These are phyloP conservation scores for Barypeithes pellucidus DNA, from an alignment of 2,888 invertebrate genomes.

Conservation along the genomic window DNA sequence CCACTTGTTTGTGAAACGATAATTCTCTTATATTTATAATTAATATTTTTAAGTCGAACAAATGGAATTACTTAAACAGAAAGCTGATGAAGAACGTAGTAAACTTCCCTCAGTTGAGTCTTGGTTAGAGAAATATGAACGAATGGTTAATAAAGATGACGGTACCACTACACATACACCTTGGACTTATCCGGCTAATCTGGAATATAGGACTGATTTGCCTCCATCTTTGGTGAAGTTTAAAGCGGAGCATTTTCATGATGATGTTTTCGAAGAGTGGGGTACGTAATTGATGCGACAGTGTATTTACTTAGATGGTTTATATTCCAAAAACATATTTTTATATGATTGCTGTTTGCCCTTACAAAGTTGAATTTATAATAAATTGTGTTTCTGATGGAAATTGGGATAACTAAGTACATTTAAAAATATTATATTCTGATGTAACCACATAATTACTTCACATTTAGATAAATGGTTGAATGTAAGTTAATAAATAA, in stretches of 20 bases:
- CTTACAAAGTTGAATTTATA: no score
- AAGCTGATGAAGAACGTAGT: constrained; percentile 59
- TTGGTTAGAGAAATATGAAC: constrained; percentile 68
- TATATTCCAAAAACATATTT: no score
- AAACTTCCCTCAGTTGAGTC: constrained; percentile 67
- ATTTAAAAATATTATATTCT: no score
- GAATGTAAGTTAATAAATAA: not conserved
- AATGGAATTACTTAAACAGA: constrained; percentile 61
- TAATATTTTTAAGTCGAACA: constrained; percentile 65
- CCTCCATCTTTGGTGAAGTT: constrained; percentile 77
- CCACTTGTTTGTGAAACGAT: no score
- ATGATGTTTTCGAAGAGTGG: constrained; percentile 74
- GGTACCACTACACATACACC: constrained; percentile 68
- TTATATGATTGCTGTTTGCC: no score
- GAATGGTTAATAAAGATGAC: constrained; percentile 65
- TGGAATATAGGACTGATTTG: constrained; percentile 72
- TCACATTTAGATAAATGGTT: not conserved
- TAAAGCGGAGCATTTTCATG: constrained; percentile 72
- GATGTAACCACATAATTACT: no score
- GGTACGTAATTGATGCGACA: constrained; percentile 67
- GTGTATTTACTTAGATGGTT: not conserved
- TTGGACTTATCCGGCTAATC: constrained; percentile 74
- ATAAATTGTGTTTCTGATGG: no score
- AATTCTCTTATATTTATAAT: no score
- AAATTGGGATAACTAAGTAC: no score